A percentile compares a stretch with the other conserved stretches of the same genome.
phyloP scores from a whole-genome alignment of 2,113 vertebrate genomes.

The Phalacrocorax aristotelis region DNA sequence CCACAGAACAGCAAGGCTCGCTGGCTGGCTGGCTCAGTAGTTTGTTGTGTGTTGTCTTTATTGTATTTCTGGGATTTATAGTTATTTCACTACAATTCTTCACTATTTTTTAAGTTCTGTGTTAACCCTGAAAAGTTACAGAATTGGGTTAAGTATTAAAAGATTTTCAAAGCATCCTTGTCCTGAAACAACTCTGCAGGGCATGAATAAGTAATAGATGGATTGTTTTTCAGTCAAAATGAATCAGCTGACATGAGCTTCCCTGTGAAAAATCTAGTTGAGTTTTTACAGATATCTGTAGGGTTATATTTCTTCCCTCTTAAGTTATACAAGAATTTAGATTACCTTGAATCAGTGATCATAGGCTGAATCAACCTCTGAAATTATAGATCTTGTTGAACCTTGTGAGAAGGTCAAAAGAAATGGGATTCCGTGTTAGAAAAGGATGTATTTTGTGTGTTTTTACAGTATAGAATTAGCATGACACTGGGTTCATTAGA shows the following conservation, averaged over 20 bases:
- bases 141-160: slow-evolving; percentile 20
- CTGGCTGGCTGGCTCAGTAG: background rate
- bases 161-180: slow-evolving; percentile 25
- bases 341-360: background rate
- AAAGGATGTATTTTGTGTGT: background rate
- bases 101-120: background rate
- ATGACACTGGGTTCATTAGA: background rate
- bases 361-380: background rate
- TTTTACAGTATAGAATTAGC: background rate
- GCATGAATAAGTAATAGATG: slow-evolving; percentile 40
- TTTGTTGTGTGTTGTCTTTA: background rate
- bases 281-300: background rate
- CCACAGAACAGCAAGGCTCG: background rate
- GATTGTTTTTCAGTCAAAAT: slow-evolving; percentile 33
- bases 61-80: background rate
- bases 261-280: background rate
- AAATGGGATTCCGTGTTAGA: background rate
- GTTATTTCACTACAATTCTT: background rate
- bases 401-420: background rate
- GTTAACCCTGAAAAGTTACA: background rate
- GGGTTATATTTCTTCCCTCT: background rate
- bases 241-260: background rate
- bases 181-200: slow-evolving; percentile 32
- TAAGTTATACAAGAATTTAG: background rate
- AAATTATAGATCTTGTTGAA: background rate